Conservation (phyloP, 2,113 vertebrate species). For the Myanophis thanlyinensis region DNA sequence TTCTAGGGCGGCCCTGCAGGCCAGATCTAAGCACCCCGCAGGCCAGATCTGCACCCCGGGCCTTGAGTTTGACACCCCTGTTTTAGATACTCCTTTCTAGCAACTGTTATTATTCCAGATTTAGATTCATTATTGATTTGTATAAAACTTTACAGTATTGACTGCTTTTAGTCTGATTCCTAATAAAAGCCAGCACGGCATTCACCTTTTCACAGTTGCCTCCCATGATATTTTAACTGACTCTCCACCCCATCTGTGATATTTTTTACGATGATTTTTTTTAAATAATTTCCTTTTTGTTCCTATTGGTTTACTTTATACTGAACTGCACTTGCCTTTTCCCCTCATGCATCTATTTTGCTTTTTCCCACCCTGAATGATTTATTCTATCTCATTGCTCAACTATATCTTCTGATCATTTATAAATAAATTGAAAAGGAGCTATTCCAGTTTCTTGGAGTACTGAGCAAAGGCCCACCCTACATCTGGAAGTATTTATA, state of each 20-base stretch:
- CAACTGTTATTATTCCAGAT: background rate
- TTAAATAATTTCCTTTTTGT: background rate
- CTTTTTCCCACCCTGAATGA: background rate
- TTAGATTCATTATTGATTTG: background rate
- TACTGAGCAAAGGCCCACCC: background rate
- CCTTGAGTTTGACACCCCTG: no score
- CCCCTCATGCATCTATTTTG: background rate
- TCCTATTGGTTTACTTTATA: background rate
- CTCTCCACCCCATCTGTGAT: background rate
- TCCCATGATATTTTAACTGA: background rate
- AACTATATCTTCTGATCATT: background rate
- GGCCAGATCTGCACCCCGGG: no score
- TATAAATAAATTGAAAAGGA: background rate
- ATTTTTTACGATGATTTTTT: background rate
- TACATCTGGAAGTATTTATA: background rate
- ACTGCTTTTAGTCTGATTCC: background rate
- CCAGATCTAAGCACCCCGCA: no score
- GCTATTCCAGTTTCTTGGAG: background rate
- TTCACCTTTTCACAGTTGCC: background rate
- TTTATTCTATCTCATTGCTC: background rate
- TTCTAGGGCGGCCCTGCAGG: no score
- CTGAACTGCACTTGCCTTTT: background rate
- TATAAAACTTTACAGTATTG: background rate
- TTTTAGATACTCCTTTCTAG: background rate
- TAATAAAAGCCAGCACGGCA: background rate